Evolutionary conservation across 2,888 invertebrate species (phyloP), one percentile per base, ranked within the genome.

Genomic region (Camptogramma bilineatum): DNA sequence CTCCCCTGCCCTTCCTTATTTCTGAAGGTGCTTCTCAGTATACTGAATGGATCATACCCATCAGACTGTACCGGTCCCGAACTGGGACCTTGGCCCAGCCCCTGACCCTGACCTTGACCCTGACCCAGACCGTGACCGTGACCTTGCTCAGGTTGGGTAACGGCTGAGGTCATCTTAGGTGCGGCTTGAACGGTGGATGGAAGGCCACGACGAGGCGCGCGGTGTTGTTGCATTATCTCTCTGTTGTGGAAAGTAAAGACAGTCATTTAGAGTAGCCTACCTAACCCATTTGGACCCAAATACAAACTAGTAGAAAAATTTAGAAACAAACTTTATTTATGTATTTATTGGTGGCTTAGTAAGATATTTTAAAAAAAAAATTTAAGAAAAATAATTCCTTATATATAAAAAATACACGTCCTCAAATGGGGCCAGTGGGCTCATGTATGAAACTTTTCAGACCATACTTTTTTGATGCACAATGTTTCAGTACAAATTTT

Each of bases 11-110:
- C 62, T 80, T 79, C 55, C 76, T 57, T 57, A 19, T 57, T 84
- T 44, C 81, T 87, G 69, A 93, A 90, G 1, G 90, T 90, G 72
- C 90, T 91, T 39, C 91, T 72, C 56, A 93, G 76, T 51, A 93
- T 48, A 24, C 73, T 82, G 77, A 90, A 84, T 0, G 91, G 93
- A 59, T 93, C 93, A 57, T 91, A 91, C 0, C 78, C 87, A 13
- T 79, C 83, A 13, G 60, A 42, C 4, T 55, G 51, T 1, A 50
- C 44, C 21, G 13, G 19, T 0, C 48, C 55, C 17, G 46, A 46
- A 4, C 55, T 13, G 0, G 13, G n/a, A 7, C 57, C 52, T 1
- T 42, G 53, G 13, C 52, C 57, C 0, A 18, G 51, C 0, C 55
- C 54, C n/a, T 55, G 61, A n/a, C 54, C 50, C 1, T 55, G 54